Evolutionary conservation across 2,797 vertebrate genomes (phyloP), one percentile per base, ranked within the genome.

Genomic region (Falco concolor): DNA sequence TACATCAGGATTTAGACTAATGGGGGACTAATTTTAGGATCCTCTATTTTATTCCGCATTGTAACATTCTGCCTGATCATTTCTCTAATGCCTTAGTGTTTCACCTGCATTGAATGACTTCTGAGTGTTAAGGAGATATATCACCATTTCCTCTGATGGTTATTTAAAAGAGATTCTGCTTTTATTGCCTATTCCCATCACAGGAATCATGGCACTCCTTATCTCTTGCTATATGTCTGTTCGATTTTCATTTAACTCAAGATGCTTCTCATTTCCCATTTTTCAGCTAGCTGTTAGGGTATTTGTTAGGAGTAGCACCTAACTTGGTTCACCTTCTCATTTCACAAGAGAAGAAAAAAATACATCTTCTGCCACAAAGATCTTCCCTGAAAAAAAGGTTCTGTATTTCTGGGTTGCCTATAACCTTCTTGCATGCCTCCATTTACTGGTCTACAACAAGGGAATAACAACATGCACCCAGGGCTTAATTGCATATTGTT

Each of bases 231-330:
- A 65, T 86, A 65, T 38, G 23, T 56, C 85, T 91, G 53, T 49
- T 96, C 63, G 36, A 82, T 93, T 95, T 90, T 81, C 76, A 68
- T 91, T 91, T 87, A 91, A 72, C 54, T 87, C 79, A 80, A 64
- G 57, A 75, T 68, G 52, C 22, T 86, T 78, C 89, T 74, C 70
- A 79, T 76, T 94, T 79, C 83, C 34, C 44, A 68, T 61, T 96
- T 91, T 87, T 95, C 88, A 89, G 76, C 32, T 68, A 2, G 1
- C 67, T 89, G 38, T 73, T 78, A 78, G 85, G 64, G 23, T 59
- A 60, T 84, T 84, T 93, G 36, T 88, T 82, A 93, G 76, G 27
- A 77, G 47, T 61, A 84, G 10, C 10, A 5, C 50, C 86, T 87
- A 32, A 52, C 84, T 92, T 74, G n/a, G 13, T 76, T 93, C 74